Evolutionary conservation across 1,140 invertebrate species (phyloP), one percentile per base, ranked within the genome.

Genomic region (Pachypsylla venusta): DNA sequence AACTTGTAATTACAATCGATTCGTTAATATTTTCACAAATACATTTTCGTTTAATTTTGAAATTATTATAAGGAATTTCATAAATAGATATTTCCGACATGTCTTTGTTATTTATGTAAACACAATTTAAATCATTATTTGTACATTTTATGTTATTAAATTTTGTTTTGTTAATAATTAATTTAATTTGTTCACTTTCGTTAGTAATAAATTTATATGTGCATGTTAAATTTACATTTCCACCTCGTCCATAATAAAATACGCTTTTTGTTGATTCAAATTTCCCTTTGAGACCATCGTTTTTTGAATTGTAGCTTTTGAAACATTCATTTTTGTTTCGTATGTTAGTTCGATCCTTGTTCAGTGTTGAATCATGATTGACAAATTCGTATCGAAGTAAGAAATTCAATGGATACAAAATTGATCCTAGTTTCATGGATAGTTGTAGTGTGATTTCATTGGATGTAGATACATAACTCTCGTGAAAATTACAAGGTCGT

Each of bases 241-340:
- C 87, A 1, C 87, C 86, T 56, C 86, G 75, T 1, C 86, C 85
- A 64, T 84, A 89, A 64, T 87, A 80, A 72, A 89, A 89, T 16
- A 88, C 85, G 65, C 82, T 86, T 62, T 79, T 78, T 0, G 86
- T 85, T 1, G 85, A 87, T 64, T 79, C 78, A 67, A 89, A 86
- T 67, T 48, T 48, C 7, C 42, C 42, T 22, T 48, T 48, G 7
- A 48, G 42, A 3, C 81, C 70, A 70, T 79, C 73, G 61, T 80
- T 61, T 70, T 68, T 25, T 58, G 35, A 25, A 24, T 24, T 53
- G 56, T 39, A 69, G 70, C n/a, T n/a, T 58, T 68, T n/a, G n/a
- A n/a, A n/a, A n/a, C n/a, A n/a, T n/a, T n/a, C n/a, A n/a, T n/a
- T n/a, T n/a, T n/a, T n/a, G n/a, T n/a, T n/a, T n/a, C n/a, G n/a